Base-by-base conservation (phyloP, 30 jellyfish, hydroid and myxozoan species). In the Aurelia sp. region DNA sequence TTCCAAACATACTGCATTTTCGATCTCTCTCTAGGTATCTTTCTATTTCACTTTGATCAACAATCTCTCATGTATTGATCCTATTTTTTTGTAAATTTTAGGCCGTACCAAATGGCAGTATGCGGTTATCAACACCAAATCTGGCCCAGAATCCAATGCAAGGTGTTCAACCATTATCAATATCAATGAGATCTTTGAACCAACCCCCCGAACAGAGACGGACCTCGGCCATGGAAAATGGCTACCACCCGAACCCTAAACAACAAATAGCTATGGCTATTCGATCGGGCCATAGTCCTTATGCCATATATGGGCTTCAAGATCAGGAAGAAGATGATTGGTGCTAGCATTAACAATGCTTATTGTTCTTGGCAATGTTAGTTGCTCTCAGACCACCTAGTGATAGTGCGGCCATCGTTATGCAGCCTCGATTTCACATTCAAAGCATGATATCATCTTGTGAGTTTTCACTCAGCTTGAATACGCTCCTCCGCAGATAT, bases 221-320 rank as follows among this genome's bases (percentile, higher is more conserved):
- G 53, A 81, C 63, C 58, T 17, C 89, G 22, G 60, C 60, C 37
- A 51, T 61, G 48, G 92, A 88, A 61, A 88, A 80, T 33, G 96
- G 92, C 21, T 71, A 80, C 40, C 88, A 88, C 44, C 86, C 92
- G 72, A 80, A 72, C 61, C 92, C 69, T 7, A 94, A 94, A 69
- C 97, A 94, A 68, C 97, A 94, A 79, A 89, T 94, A 9, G 99
- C 99, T 3, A 79, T 94, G 87, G 99, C 99, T 9, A 94, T 94
- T 37, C 84, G 92, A 83, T 94, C 99, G 37, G 99, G 99, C 8
- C 96, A 94, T 85, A 94, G 97, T 58, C 99, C 99, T 9, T 94
- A 94, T 53, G 99, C 96, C 40, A 88, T 94, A 30, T 94, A 94
- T 81, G 99, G 99, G 9, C 79, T 94, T 15, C 99, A 96, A 41